These are phyloP conservation scores for Dendrolimus houi DNA, from an alignment of 2,888 invertebrate species.

Conservation along the genomic window DNA sequence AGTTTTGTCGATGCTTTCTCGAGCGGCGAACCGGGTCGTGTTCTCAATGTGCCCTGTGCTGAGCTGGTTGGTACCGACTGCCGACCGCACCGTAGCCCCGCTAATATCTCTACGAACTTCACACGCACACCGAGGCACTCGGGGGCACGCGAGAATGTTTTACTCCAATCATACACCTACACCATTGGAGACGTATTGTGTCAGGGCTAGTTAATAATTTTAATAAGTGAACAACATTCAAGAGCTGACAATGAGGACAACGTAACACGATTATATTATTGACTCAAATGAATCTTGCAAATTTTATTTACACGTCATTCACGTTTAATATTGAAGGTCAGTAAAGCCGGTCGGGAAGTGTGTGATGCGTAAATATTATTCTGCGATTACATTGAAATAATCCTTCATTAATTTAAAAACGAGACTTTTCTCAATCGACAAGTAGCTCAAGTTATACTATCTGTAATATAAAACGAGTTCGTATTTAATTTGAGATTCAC, in stretches of 20 bases:
- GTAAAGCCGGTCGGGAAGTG: neutral
- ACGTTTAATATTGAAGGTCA: neutral
- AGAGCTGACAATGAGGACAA: constrained; percentile 16
- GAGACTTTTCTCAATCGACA: too few species aligned
- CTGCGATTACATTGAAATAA: neutral
- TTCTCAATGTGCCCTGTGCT: constrained; percentile 60
- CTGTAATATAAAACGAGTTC: too few species aligned
- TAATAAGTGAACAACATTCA: constrained; percentile 20
- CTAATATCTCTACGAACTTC: constrained; percentile 25
- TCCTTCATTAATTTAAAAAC: neutral
- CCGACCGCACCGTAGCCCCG: constrained; percentile 17
- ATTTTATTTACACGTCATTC: neutral
- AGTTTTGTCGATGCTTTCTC: constrained; percentile 76
- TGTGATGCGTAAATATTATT: neutral
- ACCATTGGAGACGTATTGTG: constrained; percentile 34
- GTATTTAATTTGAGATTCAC: neutral
- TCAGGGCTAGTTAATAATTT: constrained; percentile 52
- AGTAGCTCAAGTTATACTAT: too few species aligned
- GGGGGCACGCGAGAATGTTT: constrained; percentile 19
- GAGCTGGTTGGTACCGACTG: constrained; percentile 28
- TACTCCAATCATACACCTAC: constrained; percentile 27
- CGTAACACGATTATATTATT: constrained; percentile 8
- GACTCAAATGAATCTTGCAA: neutral
- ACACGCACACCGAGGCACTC: constrained; percentile 31
- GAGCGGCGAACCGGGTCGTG: constrained; percentile 73